Percentiles rank a stretch among this genome's conserved stretches.
phyloP scores from a whole-genome alignment of 2,888 invertebrate species.

The Apamea epomidion region DNA sequence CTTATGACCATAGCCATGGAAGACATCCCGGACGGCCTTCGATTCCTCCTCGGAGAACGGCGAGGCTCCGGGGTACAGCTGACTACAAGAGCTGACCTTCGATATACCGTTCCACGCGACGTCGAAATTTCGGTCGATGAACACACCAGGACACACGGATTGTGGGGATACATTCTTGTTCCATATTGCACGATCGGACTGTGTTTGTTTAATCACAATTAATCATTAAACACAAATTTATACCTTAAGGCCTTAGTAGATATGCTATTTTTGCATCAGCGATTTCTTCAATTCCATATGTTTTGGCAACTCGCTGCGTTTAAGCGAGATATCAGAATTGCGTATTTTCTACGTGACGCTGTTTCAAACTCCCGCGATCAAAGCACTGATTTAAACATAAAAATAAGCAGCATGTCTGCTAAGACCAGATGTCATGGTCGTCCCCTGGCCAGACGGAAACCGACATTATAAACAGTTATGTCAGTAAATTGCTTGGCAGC shows the following conservation, averaged over 20 bases:
- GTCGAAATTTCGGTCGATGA: constrained; percentile 84
- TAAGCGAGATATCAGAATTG: background rate
- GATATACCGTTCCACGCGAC: constrained; percentile 76
- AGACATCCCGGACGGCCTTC: constrained; percentile 76
- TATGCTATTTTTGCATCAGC: background rate
- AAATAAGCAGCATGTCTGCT: background rate
- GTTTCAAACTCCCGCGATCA: background rate
- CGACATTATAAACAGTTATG: background rate
- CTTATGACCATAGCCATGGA: constrained; percentile 82
- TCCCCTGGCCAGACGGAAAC: no score
- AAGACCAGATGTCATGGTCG: background rate
- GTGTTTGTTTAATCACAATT: background rate
- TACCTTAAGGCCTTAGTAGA: background rate
- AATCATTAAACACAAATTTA: background rate
- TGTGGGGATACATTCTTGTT: constrained; percentile 82
- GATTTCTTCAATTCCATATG: background rate
- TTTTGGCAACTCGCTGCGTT: background rate
- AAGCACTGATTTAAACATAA: background rate
- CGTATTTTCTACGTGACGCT: background rate
- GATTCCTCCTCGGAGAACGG: constrained; percentile 84
- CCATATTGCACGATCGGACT: constrained; percentile 50
- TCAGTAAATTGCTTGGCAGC: background rate
- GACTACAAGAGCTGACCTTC: constrained; percentile 76
- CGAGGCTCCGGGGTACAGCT: constrained; percentile 77
- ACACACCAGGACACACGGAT: constrained; percentile 79